Evolutionary conservation across 2,113 vertebrate species (phyloP).

Genomic region (Sceloporus tristichus): DNA sequence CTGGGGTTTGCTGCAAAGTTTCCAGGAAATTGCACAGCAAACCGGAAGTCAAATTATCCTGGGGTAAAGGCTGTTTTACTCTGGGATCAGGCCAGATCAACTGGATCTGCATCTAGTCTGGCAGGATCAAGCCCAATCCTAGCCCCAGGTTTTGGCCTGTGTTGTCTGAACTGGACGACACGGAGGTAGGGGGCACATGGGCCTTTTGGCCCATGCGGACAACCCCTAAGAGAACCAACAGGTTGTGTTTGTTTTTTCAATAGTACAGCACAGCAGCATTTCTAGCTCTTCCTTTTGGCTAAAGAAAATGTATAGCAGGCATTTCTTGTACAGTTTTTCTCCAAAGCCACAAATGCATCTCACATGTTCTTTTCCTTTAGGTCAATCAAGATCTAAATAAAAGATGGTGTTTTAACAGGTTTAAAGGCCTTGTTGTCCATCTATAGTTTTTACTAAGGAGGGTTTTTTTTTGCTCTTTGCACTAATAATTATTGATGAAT

Average conservation of each 20-base stretch:
- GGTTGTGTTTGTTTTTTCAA: neutral
- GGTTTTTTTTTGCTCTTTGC: neutral
- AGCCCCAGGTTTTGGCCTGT: too few relatives aligned
- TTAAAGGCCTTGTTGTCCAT: too few relatives aligned
- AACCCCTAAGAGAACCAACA: neutral
- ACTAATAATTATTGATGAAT: neutral
- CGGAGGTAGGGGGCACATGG: too few relatives aligned
- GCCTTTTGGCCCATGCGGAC: too few relatives aligned
- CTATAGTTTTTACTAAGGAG: neutral
- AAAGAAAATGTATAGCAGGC: neutral
- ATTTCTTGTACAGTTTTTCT: neutral
- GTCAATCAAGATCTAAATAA: neutral
- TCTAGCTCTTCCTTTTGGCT: neutral
- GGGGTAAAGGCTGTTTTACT: too few relatives aligned
- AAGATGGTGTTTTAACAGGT: neutral
- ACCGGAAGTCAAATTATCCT: too few relatives aligned
- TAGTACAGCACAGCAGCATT: neutral
- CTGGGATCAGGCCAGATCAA: too few relatives aligned
- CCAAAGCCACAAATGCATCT: neutral
- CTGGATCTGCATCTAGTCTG: too few relatives aligned
- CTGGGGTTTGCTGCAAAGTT: too few relatives aligned
- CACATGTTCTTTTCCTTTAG: neutral
- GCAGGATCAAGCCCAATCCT: too few relatives aligned
- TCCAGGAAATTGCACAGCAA: too few relatives aligned
- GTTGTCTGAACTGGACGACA: too few relatives aligned